Evolutionary conservation across 1,140 invertebrate species (phyloP), one percentile per base, ranked within the genome.

Genomic region (Caenorhabditis briggsae): DNA sequence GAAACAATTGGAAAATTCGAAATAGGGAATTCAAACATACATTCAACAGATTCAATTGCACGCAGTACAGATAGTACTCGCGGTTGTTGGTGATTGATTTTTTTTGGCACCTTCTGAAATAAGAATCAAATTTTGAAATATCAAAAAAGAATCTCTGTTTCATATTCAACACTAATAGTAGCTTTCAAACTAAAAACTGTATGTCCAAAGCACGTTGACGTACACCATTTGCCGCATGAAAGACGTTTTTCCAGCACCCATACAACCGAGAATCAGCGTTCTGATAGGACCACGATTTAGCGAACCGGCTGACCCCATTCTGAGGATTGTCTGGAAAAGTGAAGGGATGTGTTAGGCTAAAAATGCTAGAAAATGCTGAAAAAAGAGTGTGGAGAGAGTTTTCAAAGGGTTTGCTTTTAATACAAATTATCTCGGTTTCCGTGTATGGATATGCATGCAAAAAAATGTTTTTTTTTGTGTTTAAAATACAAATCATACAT

Each of bases 171-270:
- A 33, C 33, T 33, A 33, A 33, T 33, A 33, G 33, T 33, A 33
- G 1, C 33, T 3, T 33, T 33, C 33, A 33, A 33, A 33, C 50
- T 5, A 53, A 2, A 53, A 53, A 5, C 5, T 1, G 3, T 33
- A 33, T 33, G 33, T 33, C 33, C 3, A 3, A 33, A 2, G 33
- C 33, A 33, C 8, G 2, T 58, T n/a, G 14, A 78, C 70, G 23
- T 78, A 78, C 70, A 78, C 70, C 70, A 78, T 78, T 53, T 78
- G 70, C 53, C 70, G 18, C 43, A 78, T 78, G n/a, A 78, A 78
- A 20, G 70, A 78, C 33, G 70, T 78, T 11, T 78, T 78, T 11
- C 70, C 70, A 12, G 70, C 43, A 50, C 70, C 70, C 70, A 78
- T 78, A 78, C 70, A 78, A 23, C 70, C 70, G 1, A 78, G 46